phyloP scores from a whole-genome alignment of 2,797 vertebrate species.

The Synanceia verrucosa region DNA sequence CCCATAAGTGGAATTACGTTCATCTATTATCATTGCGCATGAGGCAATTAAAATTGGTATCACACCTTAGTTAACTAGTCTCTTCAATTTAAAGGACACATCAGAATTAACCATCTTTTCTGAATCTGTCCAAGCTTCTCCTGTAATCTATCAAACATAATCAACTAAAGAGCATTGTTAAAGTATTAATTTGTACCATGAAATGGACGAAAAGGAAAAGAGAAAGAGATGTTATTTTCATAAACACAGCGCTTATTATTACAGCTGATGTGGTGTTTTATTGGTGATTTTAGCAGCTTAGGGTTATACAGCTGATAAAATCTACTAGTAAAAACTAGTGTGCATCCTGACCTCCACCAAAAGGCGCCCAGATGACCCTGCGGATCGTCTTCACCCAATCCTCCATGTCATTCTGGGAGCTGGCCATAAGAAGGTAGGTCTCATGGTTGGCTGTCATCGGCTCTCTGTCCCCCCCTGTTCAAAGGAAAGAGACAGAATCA shows the following conservation, averaged over 20 bases:
- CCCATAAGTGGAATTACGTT: neutral
- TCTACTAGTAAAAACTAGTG: no score
- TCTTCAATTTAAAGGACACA: neutral
- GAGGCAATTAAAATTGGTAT: neutral
- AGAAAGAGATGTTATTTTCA: no score
- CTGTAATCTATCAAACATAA: no score
- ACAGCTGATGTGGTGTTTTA: no score
- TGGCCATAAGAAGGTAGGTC: constrained; percentile 98
- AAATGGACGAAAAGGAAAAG: no score
- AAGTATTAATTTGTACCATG: no score
- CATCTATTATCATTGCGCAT: neutral
- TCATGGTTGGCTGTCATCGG: constrained; percentile 99
- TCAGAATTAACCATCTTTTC: no score
- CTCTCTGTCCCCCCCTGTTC: constrained; percentile 92
- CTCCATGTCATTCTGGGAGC: constrained; percentile 99
- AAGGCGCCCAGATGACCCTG: constrained; percentile 98
- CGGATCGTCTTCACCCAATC: constrained; percentile 99
- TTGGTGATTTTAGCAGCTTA: no score
- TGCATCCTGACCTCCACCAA: constrained; percentile 93
- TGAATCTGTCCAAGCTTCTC: no score
- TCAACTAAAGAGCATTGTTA: no score
- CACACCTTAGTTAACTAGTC: neutral
- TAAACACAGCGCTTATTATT: no score
- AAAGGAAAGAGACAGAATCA: constrained; percentile 21
- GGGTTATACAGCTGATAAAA: no score